Percentiles rank a stretch among this genome's conserved stretches.
phyloP scores from a whole-genome alignment of 2,888 invertebrate genomes.

The Lepidocyrtoides sp. region DNA sequence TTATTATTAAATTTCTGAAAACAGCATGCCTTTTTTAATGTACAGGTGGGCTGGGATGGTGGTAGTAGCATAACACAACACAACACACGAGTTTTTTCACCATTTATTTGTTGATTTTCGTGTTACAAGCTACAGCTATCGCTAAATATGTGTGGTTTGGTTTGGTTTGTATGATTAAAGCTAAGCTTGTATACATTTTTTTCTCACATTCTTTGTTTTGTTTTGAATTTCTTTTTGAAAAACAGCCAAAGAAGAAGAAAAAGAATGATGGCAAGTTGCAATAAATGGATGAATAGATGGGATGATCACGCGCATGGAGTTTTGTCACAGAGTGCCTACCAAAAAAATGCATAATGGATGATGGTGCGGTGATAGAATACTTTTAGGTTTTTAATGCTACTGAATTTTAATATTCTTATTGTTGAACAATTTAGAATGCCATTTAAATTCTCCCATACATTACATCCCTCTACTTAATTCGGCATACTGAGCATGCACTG shows the following conservation, averaged over 20 bases:
- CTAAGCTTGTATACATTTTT: slow-evolving; percentile 22
- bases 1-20: not conserved
- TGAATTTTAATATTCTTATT: slow-evolving; percentile 56
- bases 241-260: slow-evolving; percentile 9
- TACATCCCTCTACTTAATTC: not conserved
- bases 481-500: not conserved
- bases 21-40: slow-evolving; percentile 13
- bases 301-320: slow-evolving; percentile 37
- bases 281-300: slow-evolving; percentile 37
- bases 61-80: not conserved
- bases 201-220: slow-evolving; percentile 10
- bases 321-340: slow-evolving; percentile 22
- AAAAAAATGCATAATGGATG: not conserved
- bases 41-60: slow-evolving; percentile 26
- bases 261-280: slow-evolving; percentile 20
- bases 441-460: slow-evolving; percentile 54
- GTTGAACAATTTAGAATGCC: slow-evolving; percentile 53
- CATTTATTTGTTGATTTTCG: slow-evolving; percentile 16
- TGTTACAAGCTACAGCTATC: not conserved
- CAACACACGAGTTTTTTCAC: not conserved
- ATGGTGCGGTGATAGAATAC: not conserved
- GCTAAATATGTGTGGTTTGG: not conserved
- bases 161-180: slow-evolving; percentile 25
- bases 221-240: slow-evolving; percentile 10
- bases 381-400: slow-evolving; percentile 31